Base-by-base conservation (phyloP, 2,888 invertebrate species). In the Pandemis cinnamomeana region DNA sequence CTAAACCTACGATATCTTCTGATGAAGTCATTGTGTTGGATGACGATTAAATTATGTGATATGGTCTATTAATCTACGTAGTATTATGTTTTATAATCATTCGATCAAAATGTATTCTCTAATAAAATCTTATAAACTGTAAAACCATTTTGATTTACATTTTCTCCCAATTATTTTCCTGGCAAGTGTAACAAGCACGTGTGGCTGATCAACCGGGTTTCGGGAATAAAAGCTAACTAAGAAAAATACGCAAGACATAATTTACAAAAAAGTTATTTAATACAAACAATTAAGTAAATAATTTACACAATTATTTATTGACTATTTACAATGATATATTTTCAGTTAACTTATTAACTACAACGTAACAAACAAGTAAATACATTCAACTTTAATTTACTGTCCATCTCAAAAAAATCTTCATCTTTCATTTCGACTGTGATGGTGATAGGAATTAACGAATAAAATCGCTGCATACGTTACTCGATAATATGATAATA, bases 21-120 rank as follows among this genome's bases (percentile, higher is more conserved):
- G 91, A 92, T 80, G 93, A 93, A 83, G 87, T 94, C 0, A 94
- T 94, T 66, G 88, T 94, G 7, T 81, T 94, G 8, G 94, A 94
- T 80, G 94, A 94, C 81, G 94, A 94, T 85, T 91, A 82, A 78
- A 73, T 67, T 67, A 71, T 63, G 61, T 61, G 13, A 48, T 71
- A 48, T 36, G 8, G 62, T 70, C 36, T 58, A 53, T 41, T 42
- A 7, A 44, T 67, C 8, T 61, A 41, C 13, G 15, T 53, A 11
- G 51, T 41, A 67, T 53, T 55, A 53, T 48, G 55, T 55, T 7
- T 55, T 20, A 20, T 20, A 66, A 55, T 66, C 66, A 8, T 66
- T 42, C 41, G 60, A 71, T 71, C 68, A 69, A 69, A 69, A 51
- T 66, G 69, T 66, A 66, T 70, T 70, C 4, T 69, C 8, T 41